These are phyloP conservation scores for Zelostemma sp. DNA, from an alignment of 1,140 invertebrate genomes.

Conservation along the genomic window DNA sequence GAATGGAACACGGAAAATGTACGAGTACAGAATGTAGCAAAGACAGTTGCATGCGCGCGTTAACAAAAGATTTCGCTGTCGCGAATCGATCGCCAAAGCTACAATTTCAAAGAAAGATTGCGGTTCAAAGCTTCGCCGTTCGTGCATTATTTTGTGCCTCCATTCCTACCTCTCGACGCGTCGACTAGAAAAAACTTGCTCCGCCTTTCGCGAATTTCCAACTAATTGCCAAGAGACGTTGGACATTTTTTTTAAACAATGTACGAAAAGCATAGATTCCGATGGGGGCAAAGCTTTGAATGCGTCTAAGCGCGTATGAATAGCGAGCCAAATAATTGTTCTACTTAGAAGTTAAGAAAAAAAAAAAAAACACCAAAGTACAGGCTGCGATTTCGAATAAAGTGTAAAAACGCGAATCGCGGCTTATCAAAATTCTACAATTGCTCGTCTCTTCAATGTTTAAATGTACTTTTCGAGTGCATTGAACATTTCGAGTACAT, in stretches of 20 bases:
- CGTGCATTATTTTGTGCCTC: not conserved
- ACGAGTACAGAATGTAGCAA: not conserved
- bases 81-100: not conserved
- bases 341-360: too few species aligned
- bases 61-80: not conserved
- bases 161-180: not conserved
- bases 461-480: too few species aligned
- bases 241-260: not conserved
- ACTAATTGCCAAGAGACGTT: too few species aligned
- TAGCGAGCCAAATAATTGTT: not conserved
- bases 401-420: too few species aligned
- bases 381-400: too few species aligned
- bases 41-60: not conserved
- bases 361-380: too few species aligned
- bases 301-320: too few species aligned
- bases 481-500: too few species aligned
- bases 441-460: too few species aligned
- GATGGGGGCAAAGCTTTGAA: not conserved
- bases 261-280: not conserved
- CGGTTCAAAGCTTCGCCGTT: not conserved
- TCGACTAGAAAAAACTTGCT: slow-evolving; percentile 1
- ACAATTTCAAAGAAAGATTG: not conserved
- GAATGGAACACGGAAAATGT: not conserved
- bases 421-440: too few species aligned
- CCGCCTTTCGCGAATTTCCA: not conserved